Conservation (phyloP, 2,888 invertebrate genomes). For the Biston stratarius region DNA sequence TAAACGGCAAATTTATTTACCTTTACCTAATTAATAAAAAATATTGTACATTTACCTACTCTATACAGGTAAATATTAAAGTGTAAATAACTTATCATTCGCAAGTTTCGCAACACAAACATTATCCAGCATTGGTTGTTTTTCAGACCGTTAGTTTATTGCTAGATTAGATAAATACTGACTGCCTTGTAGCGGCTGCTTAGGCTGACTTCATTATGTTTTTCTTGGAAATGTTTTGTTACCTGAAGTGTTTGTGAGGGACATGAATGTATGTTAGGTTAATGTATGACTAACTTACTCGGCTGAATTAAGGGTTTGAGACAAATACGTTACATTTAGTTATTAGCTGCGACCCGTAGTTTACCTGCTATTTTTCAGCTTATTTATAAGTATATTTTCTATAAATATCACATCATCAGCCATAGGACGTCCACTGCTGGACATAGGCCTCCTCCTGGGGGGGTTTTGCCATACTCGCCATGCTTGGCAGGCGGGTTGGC, state of each 20-base stretch:
- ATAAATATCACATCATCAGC: too few species aligned
- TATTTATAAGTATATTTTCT: too few species aligned
- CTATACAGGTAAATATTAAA: too few species aligned
- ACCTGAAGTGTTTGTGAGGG: slow-evolving; percentile 28
- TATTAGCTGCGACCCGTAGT: too few species aligned
- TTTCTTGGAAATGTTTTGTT: slow-evolving; percentile 42
- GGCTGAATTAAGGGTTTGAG: background rate
- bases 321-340: background rate
- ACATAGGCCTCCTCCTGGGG: too few species aligned
- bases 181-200: slow-evolving; percentile 17
- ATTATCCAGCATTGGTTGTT: slow-evolving; percentile 9
- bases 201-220: slow-evolving; percentile 39
- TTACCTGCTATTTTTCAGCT: too few species aligned
- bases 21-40: too few species aligned
- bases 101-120: slow-evolving; percentile 3
- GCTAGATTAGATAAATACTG: slow-evolving; percentile 33
- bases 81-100: slow-evolving; percentile 1
- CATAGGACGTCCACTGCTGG: too few species aligned
- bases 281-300: background rate
- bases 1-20: too few species aligned
- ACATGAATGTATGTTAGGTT: slow-evolving; percentile 1
- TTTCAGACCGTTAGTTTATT: slow-evolving; percentile 9
- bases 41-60: too few species aligned
- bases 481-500: too few species aligned
- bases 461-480: too few species aligned